Evolutionary conservation across 2,113 vertebrate genomes (phyloP), one percentile per base, ranked within the genome.

Genomic region (Gymnocephalus cernua): DNA sequence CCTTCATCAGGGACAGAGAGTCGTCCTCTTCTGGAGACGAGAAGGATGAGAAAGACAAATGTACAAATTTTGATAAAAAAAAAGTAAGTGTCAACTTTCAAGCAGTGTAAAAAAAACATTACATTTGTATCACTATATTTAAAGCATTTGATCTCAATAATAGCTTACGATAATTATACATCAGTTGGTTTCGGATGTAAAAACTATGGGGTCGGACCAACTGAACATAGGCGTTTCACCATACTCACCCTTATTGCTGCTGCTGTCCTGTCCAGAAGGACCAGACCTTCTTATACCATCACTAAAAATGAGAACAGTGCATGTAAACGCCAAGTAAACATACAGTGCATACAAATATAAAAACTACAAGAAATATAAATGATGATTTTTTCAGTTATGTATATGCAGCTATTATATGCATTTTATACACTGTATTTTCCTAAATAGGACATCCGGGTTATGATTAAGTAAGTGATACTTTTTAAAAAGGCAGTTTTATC

Each of bases 11-110:
- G 1, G 95, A 96, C 12, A 96, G 93, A 67, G 95, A 96, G 2
- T 97, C 98, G 7, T 99, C 98, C 75, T 99, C 98, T 78, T 98
- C 98, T 99, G 91, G 35, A 74, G 66, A 76, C 0, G 0, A 32
- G 25, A 72, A 1, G 0, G n/a, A 72, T 6, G 18, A 51, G 2
- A 21, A 2, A 29, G 21, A 67, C 2, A 41, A 41, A 41, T 14
- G 10, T 8, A 68, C 2, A 35, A 3, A n/a, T 2, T 19, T 50
- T 29, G 8, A 4, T 14, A 11, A 44, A 44, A 12, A 44, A 11
- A 44, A 45, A 19, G 4, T 5, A 18, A 57, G 13, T 29, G 53
- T 15, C 19, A 25, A 25, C 1, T 18, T 21, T 50, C 2, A 67
- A 23, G 6, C 7, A 21, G 8, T 18, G 16, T 32, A 32, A 32